These are phyloP conservation scores for Hyperopisus bebe DNA, from an alignment of 2,113 vertebrate species.

Conservation along the genomic window DNA sequence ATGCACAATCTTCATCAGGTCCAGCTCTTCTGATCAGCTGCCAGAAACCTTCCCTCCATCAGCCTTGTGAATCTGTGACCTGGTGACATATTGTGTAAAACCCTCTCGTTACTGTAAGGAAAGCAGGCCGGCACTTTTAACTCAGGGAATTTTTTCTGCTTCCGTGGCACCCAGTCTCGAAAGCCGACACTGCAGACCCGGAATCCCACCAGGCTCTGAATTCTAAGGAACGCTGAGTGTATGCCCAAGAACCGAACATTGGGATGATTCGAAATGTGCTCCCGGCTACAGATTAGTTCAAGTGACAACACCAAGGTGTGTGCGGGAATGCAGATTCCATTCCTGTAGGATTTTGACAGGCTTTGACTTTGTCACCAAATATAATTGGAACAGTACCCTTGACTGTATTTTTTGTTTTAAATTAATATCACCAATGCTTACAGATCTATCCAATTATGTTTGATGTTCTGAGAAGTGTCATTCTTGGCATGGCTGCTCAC, in stretches of 20 bases:
- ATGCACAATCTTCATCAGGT: background rate
- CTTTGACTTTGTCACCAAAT: background rate
- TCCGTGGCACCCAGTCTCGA: background rate
- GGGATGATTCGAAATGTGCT: background rate
- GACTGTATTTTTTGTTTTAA: constrained; percentile 5
- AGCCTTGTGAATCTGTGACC: background rate
- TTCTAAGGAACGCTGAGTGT: background rate
- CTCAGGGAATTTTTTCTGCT: background rate
- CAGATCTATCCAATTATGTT: constrained; percentile 7
- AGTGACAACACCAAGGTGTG: background rate
- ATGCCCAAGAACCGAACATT: background rate
- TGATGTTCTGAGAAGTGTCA: constrained; percentile 16
- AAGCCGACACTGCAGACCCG: background rate
- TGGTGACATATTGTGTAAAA: background rate
- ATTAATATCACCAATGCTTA: background rate
- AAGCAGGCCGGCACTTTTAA: background rate
- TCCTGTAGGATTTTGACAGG: background rate
- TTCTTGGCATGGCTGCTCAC: background rate
- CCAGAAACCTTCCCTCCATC: background rate
- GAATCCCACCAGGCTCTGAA: background rate
- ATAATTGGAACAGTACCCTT: background rate
- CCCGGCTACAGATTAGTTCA: background rate
- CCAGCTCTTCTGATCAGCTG: background rate
- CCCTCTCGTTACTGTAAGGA: background rate
- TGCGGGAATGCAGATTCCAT: background rate